Conservation (phyloP, 2,797 vertebrate species). For the Thripadectes ignobilis region DNA sequence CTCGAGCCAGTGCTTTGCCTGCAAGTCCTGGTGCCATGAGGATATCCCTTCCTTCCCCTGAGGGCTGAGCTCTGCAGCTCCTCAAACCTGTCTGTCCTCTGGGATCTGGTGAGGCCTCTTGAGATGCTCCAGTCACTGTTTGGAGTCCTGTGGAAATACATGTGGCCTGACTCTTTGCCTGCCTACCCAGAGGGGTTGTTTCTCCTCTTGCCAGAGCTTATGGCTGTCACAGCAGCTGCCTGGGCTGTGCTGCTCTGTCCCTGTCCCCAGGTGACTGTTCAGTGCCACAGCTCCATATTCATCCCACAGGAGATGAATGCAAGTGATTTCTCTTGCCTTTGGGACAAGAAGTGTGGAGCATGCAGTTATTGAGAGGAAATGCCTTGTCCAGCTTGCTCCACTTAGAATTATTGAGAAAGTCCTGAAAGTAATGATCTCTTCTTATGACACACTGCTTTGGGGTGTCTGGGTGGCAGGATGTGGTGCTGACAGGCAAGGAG, state of each 20-base stretch:
- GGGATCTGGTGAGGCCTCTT: background rate
- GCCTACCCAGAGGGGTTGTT: background rate
- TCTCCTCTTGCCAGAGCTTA: background rate
- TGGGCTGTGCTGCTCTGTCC: background rate
- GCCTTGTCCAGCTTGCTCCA: background rate
- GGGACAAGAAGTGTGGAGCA: background rate
- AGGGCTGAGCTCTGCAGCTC: background rate
- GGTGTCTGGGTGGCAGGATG: background rate
- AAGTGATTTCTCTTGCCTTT: background rate
- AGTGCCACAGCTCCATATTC: background rate
- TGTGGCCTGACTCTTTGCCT: background rate
- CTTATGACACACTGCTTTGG: fast-evolving
- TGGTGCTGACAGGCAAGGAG: background rate
- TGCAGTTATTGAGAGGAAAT: background rate
- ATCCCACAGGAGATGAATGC: background rate
- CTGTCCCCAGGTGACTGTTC: background rate
- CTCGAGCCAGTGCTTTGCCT: background rate
- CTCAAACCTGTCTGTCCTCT: background rate
- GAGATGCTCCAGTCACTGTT: background rate
- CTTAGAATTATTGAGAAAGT: background rate
- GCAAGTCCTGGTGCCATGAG: fast-evolving
- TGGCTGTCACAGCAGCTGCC: background rate
- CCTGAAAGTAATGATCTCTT: background rate
- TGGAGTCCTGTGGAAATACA: background rate
- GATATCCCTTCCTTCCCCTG: background rate